Percentiles rank a stretch among this genome's conserved stretches.
Evolutionary conservation across 37 sponge, comb jelly and placozoan genomes (phyloP).

Genomic region (Geodia barretti): DNA sequence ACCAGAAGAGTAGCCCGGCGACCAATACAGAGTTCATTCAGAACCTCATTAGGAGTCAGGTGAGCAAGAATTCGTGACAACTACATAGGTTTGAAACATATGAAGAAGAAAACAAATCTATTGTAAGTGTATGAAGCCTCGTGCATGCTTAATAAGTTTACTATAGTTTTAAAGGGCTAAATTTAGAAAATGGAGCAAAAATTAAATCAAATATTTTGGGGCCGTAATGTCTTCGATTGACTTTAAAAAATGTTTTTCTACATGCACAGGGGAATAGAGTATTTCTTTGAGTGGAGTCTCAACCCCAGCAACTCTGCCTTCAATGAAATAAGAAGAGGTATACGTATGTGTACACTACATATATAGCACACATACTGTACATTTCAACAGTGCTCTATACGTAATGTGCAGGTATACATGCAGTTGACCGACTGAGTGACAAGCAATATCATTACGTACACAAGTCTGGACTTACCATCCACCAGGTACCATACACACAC

Average conservation of each 20-base stretch:
- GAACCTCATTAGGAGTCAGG: slow-evolving; percentile 62
- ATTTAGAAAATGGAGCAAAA: too few species aligned
- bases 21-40: slow-evolving; percentile 42
- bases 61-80: slow-evolving; percentile 5
- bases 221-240: not conserved
- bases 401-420: slow-evolving; percentile 23
- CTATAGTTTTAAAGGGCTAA: too few species aligned
- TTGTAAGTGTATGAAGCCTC: too few species aligned
- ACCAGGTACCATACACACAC: too few species aligned
- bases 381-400: not conserved
- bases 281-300: slow-evolving; percentile 71
- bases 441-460: slow-evolving; percentile 22
- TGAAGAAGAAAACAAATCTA: not conserved
- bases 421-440: slow-evolving; percentile 41
- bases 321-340: slow-evolving; percentile 67
- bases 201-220: too few species aligned
- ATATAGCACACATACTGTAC: not conserved
- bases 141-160: too few species aligned
- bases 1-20: slow-evolving; percentile 6
- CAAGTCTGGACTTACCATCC: not conserved
- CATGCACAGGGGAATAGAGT: slow-evolving; percentile 40
- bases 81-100: too few species aligned
- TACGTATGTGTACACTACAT: not conserved
- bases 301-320: slow-evolving; percentile 72
- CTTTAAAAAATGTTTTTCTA: too few species aligned